Evolutionary conservation across 2,113 vertebrate genomes (phyloP).

Genomic region (Tenebrosternarchus preto): DNA sequence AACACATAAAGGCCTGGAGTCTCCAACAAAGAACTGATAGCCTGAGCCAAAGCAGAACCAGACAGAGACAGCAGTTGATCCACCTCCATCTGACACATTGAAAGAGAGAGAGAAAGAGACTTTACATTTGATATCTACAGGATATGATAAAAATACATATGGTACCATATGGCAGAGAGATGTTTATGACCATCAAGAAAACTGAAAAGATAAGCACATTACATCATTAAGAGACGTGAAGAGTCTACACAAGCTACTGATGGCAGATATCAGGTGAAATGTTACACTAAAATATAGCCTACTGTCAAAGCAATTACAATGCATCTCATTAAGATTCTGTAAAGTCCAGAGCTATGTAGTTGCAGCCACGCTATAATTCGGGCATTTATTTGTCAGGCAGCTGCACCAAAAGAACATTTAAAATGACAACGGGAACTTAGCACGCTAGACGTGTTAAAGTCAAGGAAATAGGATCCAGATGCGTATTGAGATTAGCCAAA

Average conservation of each 20-base stretch:
- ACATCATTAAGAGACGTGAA: background rate
- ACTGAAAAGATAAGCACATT: conserved; percentile 42
- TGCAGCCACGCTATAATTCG: conserved; percentile 9
- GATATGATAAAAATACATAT: too few species aligned
- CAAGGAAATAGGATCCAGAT: too few species aligned
- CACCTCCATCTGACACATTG: conserved; percentile 75
- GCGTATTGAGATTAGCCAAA: too few species aligned
- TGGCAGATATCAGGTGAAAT: background rate
- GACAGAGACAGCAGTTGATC: conserved; percentile 80
- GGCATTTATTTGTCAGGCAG: conserved; percentile 33
- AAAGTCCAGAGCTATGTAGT: conserved; percentile 4
- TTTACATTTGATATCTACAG: background rate
- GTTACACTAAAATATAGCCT: conserved; percentile 4
- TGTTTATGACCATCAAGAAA: background rate
- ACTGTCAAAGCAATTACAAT: conserved; percentile 9
- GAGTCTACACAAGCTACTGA: background rate
- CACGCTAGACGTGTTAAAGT: too few species aligned
- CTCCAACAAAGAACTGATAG: conserved; percentile 77
- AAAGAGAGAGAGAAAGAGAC: conserved; percentile 38
- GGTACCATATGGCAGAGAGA: background rate
- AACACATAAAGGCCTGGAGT: conserved; percentile 81
- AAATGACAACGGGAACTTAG: background rate
- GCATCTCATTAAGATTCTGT: conserved; percentile 1
- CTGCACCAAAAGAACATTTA: background rate
- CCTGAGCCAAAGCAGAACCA: conserved; percentile 75